These are phyloP conservation scores for Cyclophora punctaria DNA, from an alignment of 2,888 invertebrate species.

Conservation along the genomic window DNA sequence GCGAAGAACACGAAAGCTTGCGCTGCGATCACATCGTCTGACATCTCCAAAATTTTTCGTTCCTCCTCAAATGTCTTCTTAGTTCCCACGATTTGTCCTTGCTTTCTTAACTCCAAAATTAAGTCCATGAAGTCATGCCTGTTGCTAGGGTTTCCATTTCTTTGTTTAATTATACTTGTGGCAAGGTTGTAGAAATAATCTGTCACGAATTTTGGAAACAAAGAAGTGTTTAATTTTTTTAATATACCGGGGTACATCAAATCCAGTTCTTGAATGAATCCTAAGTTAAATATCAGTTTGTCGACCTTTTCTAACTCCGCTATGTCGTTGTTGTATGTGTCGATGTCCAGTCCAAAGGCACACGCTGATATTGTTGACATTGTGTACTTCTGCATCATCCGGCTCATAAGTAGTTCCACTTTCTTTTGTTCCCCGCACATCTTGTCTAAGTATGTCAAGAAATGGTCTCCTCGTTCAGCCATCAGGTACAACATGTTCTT, in stretches of 20 bases:
- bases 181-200: conserved; percentile 32
- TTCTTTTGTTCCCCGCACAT: conserved; percentile 2
- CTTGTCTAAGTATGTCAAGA: conserved; percentile 19
- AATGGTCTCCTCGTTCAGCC: not conserved
- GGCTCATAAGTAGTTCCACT: conserved; percentile 8
- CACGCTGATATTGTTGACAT: conserved; percentile 34
- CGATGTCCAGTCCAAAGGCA: conserved; percentile 38
- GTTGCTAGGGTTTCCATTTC: conserved; percentile 27
- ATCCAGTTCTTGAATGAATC: conserved; percentile 23
- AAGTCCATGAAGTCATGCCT: conserved; percentile 25
- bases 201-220: conserved; percentile 24
- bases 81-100: conserved; percentile 20
- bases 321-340: conserved; percentile 20
- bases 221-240: conserved; percentile 25
- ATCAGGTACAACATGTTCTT: conserved; percentile 8
- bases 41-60: conserved; percentile 24
- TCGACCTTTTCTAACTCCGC: conserved; percentile 17
- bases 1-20: conserved; percentile 56
- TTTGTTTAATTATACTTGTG: conserved; percentile 23
- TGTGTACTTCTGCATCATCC: conserved; percentile 32
- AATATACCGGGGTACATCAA: conserved; percentile 40
- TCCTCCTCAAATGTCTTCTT: conserved; percentile 16
- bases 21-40: conserved; percentile 41
- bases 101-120: conserved; percentile 29
- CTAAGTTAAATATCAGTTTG: conserved; percentile 12